Conservation (phyloP, 2,888 invertebrate genomes). For the Lumbricus terrestris region DNA sequence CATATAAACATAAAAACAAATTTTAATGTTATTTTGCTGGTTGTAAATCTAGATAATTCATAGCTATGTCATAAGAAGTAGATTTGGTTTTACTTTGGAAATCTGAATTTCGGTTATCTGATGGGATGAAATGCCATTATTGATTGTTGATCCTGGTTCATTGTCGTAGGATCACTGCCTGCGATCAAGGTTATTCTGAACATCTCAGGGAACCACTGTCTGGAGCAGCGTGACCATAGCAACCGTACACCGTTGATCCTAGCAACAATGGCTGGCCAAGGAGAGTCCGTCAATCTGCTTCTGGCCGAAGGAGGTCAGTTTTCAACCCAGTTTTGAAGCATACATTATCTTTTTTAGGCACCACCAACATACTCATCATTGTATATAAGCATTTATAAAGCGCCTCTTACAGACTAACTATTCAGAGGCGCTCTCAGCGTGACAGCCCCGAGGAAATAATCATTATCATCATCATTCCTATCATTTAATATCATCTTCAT, state of each 20-base stretch:
- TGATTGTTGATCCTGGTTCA: background rate
- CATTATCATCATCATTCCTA: no score
- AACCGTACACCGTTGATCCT: constrained; percentile 55
- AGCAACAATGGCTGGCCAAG: constrained; percentile 57
- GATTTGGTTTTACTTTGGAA: background rate
- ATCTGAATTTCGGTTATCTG: background rate
- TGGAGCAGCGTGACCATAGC: constrained; percentile 48
- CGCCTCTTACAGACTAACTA: no score
- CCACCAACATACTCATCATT: background rate
- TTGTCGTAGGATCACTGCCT: constrained; percentile 50
- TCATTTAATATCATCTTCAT: no score
- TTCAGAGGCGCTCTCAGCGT: no score
- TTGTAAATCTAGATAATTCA: background rate
- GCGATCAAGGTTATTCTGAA: constrained; percentile 54
- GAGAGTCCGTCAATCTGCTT: constrained; percentile 56
- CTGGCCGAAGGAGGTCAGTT: constrained; percentile 53
- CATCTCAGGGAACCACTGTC: constrained; percentile 48
- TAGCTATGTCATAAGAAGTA: background rate
- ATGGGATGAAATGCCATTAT: background rate
- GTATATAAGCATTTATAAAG: no score
- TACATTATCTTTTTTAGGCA: background rate
- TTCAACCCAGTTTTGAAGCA: background rate
- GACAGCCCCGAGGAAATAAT: no score
- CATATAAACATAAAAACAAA: no score
- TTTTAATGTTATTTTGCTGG: background rate